Conservation (phyloP, 2,888 invertebrate species). For the Eupithecia insigniata region DNA sequence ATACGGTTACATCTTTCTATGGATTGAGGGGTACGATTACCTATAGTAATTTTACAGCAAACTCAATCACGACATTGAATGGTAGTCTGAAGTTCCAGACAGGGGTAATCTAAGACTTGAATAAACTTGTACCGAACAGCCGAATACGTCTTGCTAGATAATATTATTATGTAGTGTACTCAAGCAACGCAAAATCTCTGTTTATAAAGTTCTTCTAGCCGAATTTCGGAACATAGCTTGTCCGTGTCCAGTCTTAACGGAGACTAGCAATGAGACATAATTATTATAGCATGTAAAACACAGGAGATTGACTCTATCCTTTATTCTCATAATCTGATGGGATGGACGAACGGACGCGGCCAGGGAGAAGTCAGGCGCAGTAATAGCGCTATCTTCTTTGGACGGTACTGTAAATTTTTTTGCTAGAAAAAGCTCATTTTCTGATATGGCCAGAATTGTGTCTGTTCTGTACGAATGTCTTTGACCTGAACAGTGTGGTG, state of each 20-base stretch:
- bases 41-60: not conserved
- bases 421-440: not conserved
- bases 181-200: not conserved
- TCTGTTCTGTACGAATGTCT: slow-evolving; percentile 1
- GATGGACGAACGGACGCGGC: not conserved
- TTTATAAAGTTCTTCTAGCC: not conserved
- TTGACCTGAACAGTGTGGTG: slow-evolving; percentile 24
- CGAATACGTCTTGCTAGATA: not conserved
- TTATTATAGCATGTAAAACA: not conserved
- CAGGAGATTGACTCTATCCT: too few relatives aligned
- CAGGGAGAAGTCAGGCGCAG: not conserved
- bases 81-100: not conserved
- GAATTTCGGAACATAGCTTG: not conserved
- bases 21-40: not conserved
- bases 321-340: not conserved
- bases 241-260: not conserved
- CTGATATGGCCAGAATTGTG: not conserved
- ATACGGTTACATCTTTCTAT: not conserved
- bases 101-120: not conserved
- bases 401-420: not conserved
- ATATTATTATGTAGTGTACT: not conserved
- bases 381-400: too few relatives aligned
- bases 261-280: not conserved
- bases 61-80: not conserved
- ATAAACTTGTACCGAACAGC: not conserved